phyloP scores from a whole-genome alignment of 2,888 invertebrate genomes.

The Hypercompe scribonia region DNA sequence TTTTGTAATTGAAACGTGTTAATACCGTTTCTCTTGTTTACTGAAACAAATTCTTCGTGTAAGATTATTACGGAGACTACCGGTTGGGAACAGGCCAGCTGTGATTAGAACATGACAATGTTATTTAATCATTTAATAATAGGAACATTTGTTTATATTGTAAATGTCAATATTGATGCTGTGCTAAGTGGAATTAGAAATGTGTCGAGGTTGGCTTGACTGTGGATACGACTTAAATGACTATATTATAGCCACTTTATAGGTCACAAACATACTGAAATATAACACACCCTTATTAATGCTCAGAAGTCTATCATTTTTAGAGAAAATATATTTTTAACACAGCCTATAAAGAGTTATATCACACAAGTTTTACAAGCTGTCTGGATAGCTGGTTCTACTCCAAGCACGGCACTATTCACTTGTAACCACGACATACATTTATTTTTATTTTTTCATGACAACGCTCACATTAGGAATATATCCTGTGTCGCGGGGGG shows the following conservation, averaged over 20 bases:
- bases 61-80: slow-evolving; percentile 58
- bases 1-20: slow-evolving; percentile 68
- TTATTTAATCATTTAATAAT: slow-evolving; percentile 49
- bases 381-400: no score
- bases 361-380: background rate
- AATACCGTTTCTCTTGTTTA: slow-evolving; percentile 69
- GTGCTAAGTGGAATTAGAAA: slow-evolving; percentile 34
- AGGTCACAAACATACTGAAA: slow-evolving; percentile 7
- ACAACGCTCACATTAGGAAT: no score
- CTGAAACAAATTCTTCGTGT: slow-evolving; percentile 67
- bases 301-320: background rate
- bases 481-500: no score
- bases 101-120: slow-evolving; percentile 51
- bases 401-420: no score
- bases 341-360: no score
- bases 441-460: no score
- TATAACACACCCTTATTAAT: no score
- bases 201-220: slow-evolving; percentile 30
- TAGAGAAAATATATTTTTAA: no score
- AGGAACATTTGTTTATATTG: slow-evolving; percentile 43
- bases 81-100: slow-evolving; percentile 56
- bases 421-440: no score
- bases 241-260: slow-evolving; percentile 21
- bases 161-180: slow-evolving; percentile 49
- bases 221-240: slow-evolving; percentile 24